phyloP scores from a whole-genome alignment of 2,797 vertebrate species.

The Scarus forsteni region DNA sequence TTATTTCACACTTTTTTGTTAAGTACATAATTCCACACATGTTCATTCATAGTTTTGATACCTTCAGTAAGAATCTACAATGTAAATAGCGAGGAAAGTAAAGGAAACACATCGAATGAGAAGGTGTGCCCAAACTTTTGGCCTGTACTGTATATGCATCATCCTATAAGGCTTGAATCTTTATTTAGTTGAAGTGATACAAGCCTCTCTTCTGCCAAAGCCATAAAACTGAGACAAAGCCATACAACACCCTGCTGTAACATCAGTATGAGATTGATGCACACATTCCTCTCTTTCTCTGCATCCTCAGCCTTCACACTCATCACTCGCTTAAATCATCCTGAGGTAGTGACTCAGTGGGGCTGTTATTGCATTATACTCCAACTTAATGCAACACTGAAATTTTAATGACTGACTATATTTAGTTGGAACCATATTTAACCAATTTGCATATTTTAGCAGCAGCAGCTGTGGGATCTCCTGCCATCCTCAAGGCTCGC shows the following conservation, averaged over 20 bases:
- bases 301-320: conserved; percentile 4
- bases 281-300: background rate
- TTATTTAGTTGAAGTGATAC: conserved; percentile 30
- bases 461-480: conserved; percentile 74
- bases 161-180: background rate
- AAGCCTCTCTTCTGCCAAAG: conserved; percentile 12
- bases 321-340: conserved; percentile 32
- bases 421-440: conserved; percentile 70
- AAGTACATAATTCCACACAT: no score
- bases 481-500: conserved; percentile 46
- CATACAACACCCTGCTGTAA: conserved; percentile 1
- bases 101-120: no score
- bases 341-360: conserved; percentile 46
- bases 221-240: conserved; percentile 29
- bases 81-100: no score
- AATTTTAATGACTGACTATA: conserved; percentile 69
- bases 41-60: no score
- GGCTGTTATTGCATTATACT: conserved; percentile 57
- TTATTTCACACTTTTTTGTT: background rate
- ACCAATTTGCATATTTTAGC: conserved; percentile 72
- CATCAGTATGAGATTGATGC: conserved; percentile 11
- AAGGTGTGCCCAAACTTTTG: no score
- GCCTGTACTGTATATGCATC: no score
- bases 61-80: no score
- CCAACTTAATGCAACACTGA: conserved; percentile 65